Evolutionary conservation across 30 jellyfish, hydroid and myxozoan species (phyloP).

Genomic region (Rhopilema esculentum): DNA sequence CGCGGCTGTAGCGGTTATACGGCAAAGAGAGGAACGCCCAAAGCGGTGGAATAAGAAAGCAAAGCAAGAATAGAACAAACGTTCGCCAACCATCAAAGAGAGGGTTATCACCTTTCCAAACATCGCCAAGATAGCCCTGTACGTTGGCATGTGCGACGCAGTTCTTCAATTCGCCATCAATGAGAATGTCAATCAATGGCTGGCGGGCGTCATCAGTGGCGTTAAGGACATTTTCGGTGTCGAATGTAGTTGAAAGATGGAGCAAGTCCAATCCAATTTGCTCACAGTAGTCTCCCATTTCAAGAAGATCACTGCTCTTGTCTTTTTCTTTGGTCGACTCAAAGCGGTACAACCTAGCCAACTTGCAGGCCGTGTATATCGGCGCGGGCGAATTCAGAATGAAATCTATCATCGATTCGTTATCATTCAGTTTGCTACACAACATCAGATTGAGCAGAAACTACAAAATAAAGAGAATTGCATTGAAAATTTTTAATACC

Average conservation of each 20-base stretch:
- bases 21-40: slow-evolving; percentile 95
- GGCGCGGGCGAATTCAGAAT: slow-evolving; percentile 97
- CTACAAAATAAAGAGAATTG: slow-evolving; percentile 32
- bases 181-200: slow-evolving; percentile 86
- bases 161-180: slow-evolving; percentile 90
- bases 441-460: slow-evolving; percentile 88
- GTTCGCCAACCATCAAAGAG: slow-evolving; percentile 74
- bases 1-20: slow-evolving; percentile 87
- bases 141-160: slow-evolving; percentile 96
- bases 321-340: slow-evolving; percentile 92
- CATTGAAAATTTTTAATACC: no score
- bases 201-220: slow-evolving; percentile 92
- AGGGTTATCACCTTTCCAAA: slow-evolving; percentile 88
- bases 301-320: slow-evolving; percentile 83
- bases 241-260: slow-evolving; percentile 80
- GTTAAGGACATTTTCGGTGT: slow-evolving; percentile 84
- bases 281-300: slow-evolving; percentile 92
- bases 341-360: slow-evolving; percentile 78
- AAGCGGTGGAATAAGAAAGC: slow-evolving; percentile 91
- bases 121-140: slow-evolving; percentile 91
- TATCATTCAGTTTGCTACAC: slow-evolving; percentile 91
- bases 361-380: slow-evolving; percentile 91
- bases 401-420: slow-evolving; percentile 88
- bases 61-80: slow-evolving; percentile 49
- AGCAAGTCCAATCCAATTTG: slow-evolving; percentile 83